phyloP scores from a whole-genome alignment of 2,888 invertebrate genomes.

The Marronus borbonicus region DNA sequence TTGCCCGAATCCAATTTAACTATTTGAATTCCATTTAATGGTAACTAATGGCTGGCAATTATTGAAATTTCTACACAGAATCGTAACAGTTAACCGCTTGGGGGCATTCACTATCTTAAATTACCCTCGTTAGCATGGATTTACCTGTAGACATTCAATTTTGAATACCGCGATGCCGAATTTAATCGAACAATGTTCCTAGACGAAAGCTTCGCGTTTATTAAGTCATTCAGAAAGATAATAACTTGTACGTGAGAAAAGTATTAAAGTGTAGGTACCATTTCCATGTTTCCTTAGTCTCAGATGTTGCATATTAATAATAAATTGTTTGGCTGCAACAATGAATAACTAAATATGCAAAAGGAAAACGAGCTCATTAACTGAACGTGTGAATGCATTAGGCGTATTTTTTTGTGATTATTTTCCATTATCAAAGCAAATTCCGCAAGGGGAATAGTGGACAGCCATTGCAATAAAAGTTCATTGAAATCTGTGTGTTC shows the following conservation, averaged over 20 bases:
- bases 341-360: too few relatives aligned
- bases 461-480: background rate
- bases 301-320: too few relatives aligned
- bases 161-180: slow-evolving; percentile 15
- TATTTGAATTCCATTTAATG: slow-evolving; percentile 55
- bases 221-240: slow-evolving; percentile 24
- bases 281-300: too few relatives aligned
- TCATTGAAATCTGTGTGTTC: background rate
- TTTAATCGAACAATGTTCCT: slow-evolving; percentile 18
- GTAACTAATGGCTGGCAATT: slow-evolving; percentile 57
- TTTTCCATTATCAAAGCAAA: background rate
- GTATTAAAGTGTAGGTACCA: background rate
- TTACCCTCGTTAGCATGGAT: slow-evolving; percentile 58
- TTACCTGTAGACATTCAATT: slow-evolving; percentile 55
- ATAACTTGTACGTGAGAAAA: slow-evolving; percentile 5
- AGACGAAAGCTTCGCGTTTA: slow-evolving; percentile 7
- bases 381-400: too few relatives aligned
- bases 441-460: background rate
- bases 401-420: background rate
- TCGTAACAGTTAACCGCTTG: slow-evolving; percentile 55
- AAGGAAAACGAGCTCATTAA: too few relatives aligned
- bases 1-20: slow-evolving; percentile 48
- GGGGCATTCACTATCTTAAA: slow-evolving; percentile 56
- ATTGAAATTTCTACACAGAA: slow-evolving; percentile 57
- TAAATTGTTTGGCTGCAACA: too few relatives aligned